Conservation (phyloP, 2,113 vertebrate genomes). For the Rhipidura dahli region DNA sequence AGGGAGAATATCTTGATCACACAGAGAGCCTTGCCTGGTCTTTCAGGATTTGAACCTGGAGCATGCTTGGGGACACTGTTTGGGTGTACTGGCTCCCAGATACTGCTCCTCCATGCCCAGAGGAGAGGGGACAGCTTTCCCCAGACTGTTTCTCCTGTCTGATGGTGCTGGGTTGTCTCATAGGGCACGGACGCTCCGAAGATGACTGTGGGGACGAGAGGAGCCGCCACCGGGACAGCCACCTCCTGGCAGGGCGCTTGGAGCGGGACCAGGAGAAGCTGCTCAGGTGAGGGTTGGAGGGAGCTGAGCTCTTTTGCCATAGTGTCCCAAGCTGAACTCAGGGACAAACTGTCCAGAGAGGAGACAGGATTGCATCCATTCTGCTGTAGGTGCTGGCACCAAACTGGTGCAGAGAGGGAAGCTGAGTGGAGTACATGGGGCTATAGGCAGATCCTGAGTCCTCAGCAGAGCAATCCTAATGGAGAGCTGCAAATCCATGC, state of each 20-base stretch:
- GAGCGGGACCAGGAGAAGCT: conserved; percentile 94
- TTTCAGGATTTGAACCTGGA: neutral
- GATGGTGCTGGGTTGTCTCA: neutral
- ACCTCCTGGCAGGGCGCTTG: conserved; percentile 84
- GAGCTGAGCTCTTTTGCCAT: neutral
- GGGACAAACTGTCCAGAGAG: neutral
- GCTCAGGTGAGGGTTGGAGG: conserved; percentile 78
- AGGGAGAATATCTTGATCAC: neutral
- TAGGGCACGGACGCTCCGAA: conserved; percentile 74
- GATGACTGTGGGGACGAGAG: conserved; percentile 87
- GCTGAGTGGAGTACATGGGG: accelerated
- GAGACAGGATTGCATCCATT: neutral
- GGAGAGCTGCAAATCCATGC: neutral
- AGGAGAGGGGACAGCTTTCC: neutral
- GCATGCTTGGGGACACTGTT: neutral
- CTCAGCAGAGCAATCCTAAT: neutral
- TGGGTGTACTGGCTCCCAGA: neutral
- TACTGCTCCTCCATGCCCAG: neutral
- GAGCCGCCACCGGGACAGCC: conserved; percentile 81
- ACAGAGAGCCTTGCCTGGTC: neutral
- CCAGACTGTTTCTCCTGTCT: neutral
- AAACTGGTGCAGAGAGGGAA: neutral
- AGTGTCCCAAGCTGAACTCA: neutral
- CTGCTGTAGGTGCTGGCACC: neutral
- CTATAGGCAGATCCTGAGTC: neutral